Conservation (phyloP, 2,113 vertebrate genomes). For the Equus przewalskii region DNA sequence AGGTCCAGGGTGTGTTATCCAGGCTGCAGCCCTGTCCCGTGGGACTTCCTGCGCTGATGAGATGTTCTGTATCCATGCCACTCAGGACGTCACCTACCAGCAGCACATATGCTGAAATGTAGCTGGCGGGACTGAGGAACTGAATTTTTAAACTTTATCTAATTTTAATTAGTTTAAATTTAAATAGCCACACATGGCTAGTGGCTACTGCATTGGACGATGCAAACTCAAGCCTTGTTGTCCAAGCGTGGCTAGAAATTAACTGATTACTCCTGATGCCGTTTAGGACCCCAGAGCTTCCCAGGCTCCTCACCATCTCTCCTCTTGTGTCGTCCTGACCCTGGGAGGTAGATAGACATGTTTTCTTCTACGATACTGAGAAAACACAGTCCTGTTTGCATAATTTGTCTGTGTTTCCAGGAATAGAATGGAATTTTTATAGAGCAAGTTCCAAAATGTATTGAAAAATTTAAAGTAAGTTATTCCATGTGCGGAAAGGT, state of each 20-base stretch:
- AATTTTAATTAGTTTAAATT: conserved; percentile 11
- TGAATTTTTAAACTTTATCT: neutral
- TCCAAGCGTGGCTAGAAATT: neutral
- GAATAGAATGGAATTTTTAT: conserved; percentile 54
- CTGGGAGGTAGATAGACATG: neutral
- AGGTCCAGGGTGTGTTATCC: neutral
- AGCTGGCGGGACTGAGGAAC: neutral
- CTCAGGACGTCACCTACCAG: neutral
- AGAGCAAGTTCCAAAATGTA: neutral
- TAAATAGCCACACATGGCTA: neutral
- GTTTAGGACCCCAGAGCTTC: neutral
- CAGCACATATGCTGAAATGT: neutral
- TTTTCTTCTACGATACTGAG: neutral
- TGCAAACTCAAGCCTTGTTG: neutral
- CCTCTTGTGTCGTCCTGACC: neutral
- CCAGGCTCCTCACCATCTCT: neutral
- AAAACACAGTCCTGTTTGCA: neutral
- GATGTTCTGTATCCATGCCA: neutral
- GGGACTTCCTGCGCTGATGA: neutral
- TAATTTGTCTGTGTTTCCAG: conserved; percentile 28
- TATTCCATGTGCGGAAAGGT: neutral
- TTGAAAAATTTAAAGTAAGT: neutral
- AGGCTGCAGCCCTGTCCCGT: neutral
- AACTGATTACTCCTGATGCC: neutral
- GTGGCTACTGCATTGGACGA: neutral